A percentile compares a stretch with the other conserved stretches of the same genome.
phyloP scores from a whole-genome alignment of 2,797 vertebrate genomes.

The Pangasius sanitwongsei region DNA sequence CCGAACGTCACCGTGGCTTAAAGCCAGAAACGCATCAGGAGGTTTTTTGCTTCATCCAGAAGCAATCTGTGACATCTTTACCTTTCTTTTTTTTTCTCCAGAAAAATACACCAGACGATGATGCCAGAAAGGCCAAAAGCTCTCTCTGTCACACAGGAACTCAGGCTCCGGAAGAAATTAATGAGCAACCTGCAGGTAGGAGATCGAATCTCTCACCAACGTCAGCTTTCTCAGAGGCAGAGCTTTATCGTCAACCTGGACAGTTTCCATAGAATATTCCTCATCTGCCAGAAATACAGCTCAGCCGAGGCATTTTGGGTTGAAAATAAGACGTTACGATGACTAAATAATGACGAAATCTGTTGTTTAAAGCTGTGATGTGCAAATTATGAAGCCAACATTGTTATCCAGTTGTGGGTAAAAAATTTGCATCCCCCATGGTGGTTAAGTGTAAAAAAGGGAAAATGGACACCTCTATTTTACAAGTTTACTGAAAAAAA shows the following conservation, averaged over 20 bases:
- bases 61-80: conserved; percentile 12
- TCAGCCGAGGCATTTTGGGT: not conserved
- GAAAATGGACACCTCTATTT: not conserved
- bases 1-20: not conserved
- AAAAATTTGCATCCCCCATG: not conserved
- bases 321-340: not conserved
- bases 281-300: not conserved
- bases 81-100: conserved; percentile 51
- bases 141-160: conserved; percentile 66
- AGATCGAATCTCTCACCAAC: not conserved
- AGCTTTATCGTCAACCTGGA: not conserved
- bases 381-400: not conserved
- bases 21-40: not conserved
- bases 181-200: conserved; percentile 71
- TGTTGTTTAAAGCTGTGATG: not conserved
- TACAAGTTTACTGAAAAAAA: not conserved
- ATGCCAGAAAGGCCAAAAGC: conserved; percentile 69
- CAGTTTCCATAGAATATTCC: not conserved
- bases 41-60: not conserved
- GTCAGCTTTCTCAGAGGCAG: not conserved
- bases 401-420: not conserved
- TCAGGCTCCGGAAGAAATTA: conserved; percentile 68
- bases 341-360: not conserved
- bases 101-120: conserved; percentile 77
- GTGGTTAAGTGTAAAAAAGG: not conserved